Evolutionary conservation across 2,113 vertebrate genomes (phyloP), one percentile per base, ranked within the genome.

Genomic region (Coregonus clupeaformis): DNA sequence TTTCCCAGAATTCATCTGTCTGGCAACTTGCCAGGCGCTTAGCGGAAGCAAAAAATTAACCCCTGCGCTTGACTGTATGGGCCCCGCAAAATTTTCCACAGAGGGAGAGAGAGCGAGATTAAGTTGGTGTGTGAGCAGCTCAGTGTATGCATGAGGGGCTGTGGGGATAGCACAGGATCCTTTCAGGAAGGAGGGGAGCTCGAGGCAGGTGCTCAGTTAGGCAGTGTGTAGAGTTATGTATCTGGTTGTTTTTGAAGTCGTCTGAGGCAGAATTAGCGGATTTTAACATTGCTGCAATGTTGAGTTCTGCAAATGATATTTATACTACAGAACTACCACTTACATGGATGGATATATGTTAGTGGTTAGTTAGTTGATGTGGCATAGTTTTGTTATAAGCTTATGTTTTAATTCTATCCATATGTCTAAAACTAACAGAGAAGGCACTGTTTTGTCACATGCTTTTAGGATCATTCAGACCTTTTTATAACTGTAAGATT

Each of bases 31-130:
- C 94, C 95, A 95, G 91, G 90, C 90, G 90, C 94, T 95, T 93
- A 95, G 93, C 92, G 93, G 95, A 96, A 96, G 94, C 94, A 93
- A 90, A 92, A 93, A 93, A 91, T 91, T 94, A 93, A 94, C 92
- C 92, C 85, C 87, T 91, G 84, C 92, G 92, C 90, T 90, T 92
- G 94, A 93, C 91, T 91, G 92, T 52, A 3, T 52, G 49, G 49
- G 90, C 87, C 89, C 74, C 89, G 88, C 89, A 92, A 91, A 94
- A 94, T 93, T 92, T 95, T 93, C 94, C 94, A 32, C 65, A 16
- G 14, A 67, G 57, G 16, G 29, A 32, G 29, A 25, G 27, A 24
- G n/a, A 45, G 16, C n/a, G n/a, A 47, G 20, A 25, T n/a, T 14
- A 22, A 27, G 68, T 69, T 24, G 22, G 45, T 47, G 42, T 24